Conservation (phyloP, 2,113 vertebrate genomes). For the Bubo scandiacus region DNA sequence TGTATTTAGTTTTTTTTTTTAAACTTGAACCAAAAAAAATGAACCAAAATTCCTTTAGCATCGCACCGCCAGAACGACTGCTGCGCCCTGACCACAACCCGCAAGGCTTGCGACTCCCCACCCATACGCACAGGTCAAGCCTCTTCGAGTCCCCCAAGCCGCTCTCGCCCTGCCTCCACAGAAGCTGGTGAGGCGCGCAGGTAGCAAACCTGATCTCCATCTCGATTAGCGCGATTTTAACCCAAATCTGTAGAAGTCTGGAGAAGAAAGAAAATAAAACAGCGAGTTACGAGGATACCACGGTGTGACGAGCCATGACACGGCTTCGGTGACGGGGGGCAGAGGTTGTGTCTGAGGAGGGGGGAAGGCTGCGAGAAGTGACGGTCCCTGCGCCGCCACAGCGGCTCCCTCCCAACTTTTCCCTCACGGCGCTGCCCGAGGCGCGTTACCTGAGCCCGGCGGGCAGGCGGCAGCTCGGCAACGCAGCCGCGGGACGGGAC, state of each 20-base stretch:
- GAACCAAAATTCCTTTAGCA: background rate
- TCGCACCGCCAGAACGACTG: accelerated
- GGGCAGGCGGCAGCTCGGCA: background rate
- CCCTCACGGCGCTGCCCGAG: background rate
- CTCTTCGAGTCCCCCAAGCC: accelerated
- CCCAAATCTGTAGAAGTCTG: background rate
- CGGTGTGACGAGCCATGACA: accelerated
- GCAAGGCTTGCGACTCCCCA: background rate
- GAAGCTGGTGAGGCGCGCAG: accelerated
- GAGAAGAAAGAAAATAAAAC: background rate
- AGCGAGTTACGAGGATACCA: accelerated
- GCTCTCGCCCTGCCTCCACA: background rate
- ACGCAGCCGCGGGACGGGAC: background rate
- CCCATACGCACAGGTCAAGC: background rate
- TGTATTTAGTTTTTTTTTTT: background rate
- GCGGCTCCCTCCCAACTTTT: background rate
- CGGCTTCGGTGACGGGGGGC: accelerated
- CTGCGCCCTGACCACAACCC: background rate
- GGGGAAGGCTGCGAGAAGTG: no score
- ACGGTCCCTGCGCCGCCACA: background rate
- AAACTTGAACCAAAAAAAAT: no score
- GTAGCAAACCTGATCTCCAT: background rate
- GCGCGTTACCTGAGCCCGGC: background rate
- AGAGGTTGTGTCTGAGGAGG: background rate
- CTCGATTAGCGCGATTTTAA: accelerated